Evolutionary conservation across 2,888 invertebrate species (phyloP).

Genomic region (Hetaerina titia): DNA sequence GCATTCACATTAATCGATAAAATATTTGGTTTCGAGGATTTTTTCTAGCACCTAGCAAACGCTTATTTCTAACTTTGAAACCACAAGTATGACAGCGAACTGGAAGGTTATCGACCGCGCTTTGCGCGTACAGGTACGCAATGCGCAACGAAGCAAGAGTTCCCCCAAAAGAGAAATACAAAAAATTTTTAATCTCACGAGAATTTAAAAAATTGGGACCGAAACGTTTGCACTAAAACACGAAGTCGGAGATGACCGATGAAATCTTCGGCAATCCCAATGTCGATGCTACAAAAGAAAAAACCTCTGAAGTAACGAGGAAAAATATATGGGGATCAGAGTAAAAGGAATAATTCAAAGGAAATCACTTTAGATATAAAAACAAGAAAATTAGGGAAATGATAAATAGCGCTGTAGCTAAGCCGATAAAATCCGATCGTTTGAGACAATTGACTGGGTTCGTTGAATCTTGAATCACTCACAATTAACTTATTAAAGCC

Average conservation of each 20-base stretch:
- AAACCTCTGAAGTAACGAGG: neutral
- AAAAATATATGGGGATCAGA: neutral
- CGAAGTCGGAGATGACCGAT: neutral
- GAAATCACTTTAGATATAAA: neutral
- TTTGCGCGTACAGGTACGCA: neutral
- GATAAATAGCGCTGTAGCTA: neutral
- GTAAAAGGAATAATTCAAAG: neutral
- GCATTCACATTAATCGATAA: too few relatives aligned
- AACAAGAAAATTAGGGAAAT: neutral
- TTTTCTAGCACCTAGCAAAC: too few relatives aligned
- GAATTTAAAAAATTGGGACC: neutral
- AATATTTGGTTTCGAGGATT: too few relatives aligned
- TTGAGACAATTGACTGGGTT: neutral
- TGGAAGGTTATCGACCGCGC: neutral
- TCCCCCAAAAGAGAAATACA: neutral
- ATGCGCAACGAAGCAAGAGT: neutral
- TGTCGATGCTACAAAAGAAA: neutral
- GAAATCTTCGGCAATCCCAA: neutral
- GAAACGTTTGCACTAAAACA: neutral
- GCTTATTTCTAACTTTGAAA: too few relatives aligned
- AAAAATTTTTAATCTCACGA: neutral
- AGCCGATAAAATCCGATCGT: neutral
- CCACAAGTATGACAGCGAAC: neutral
- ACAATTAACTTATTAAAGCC: neutral
- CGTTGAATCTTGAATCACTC: neutral